Evolutionary conservation across 2,797 vertebrate genomes (phyloP).

Genomic region (Hippoglossus hippoglossus): DNA sequence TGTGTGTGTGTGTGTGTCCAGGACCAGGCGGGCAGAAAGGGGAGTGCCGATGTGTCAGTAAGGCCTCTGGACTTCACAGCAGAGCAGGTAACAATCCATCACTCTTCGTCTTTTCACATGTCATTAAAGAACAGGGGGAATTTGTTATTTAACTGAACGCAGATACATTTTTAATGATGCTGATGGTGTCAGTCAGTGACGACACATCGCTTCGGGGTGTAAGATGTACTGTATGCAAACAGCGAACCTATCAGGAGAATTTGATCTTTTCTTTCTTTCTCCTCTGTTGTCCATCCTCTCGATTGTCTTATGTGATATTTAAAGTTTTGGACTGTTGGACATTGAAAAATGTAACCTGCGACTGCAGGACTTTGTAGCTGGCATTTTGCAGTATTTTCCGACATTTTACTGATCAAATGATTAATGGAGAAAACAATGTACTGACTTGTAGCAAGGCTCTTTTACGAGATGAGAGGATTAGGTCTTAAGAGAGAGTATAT

Average conservation of each 20-base stretch:
- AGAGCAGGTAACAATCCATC: constrained; percentile 76
- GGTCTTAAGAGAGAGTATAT: neutral
- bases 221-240: neutral
- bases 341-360: neutral
- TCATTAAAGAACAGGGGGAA: neutral
- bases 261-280: too few relatives aligned
- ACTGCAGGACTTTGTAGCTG: too few relatives aligned
- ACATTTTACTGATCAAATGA: constrained; percentile 6
- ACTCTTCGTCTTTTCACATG: constrained; percentile 3
- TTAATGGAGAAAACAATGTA: neutral
- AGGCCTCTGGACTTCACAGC: constrained; percentile 62
- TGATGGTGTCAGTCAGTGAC: constrained; percentile 1
- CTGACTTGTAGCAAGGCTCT: neutral
- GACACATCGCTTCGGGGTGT: neutral
- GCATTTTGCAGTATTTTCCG: neutral
- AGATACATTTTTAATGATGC: neutral
- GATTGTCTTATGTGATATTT: neutral
- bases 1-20: constrained; percentile 30
- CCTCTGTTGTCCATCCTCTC: too few relatives aligned
- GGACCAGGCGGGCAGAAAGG: constrained; percentile 70
- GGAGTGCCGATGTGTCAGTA: constrained; percentile 62
- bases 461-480: too few relatives aligned
- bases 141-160: neutral
- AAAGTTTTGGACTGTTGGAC: neutral
- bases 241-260: neutral